Base-by-base conservation (phyloP, 2,888 invertebrate species). In the Mythimna lalbum region DNA sequence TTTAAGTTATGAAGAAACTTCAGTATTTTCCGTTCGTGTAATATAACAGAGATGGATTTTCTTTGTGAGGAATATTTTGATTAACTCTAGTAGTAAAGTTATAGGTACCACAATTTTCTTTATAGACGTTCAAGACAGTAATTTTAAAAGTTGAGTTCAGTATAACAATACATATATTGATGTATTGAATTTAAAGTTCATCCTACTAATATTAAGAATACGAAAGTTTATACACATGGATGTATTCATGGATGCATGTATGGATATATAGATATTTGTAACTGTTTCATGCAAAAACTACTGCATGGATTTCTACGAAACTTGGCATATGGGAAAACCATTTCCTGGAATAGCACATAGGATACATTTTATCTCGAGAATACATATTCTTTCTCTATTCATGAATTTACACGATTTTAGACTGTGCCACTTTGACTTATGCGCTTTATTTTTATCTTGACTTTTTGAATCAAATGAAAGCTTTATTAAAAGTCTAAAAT, bases 391-490 rank as follows among this genome's bases (percentile, higher is more conserved):
- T 49, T 52, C 36, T 65, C 49, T 47, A 63, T 73, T 67, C 63
- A 56, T 59, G 50, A 57, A 55, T 69, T 50, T 74, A 67, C 47
- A 57, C 43, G 39, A 47, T 69, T 69, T 56, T 50, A 59, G 57
- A 77, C 62, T 69, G 69, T 69, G 69, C 57, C n/a, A 69, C 17
- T 74, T 50, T 57, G 27, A 73, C 3, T 79, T 55, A 64, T 69
- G 50, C 33, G 1, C 43, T 57, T 64, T 53, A 49, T 59, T 10
- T 27, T n/a, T 55, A 75, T 21, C 21, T 56, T 6, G 56, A 77
- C 49, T 66, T 72, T 72, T 72, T 61, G 78, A 77, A 72, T 62
- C 19, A 21, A 2, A 65, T 62, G 12, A 52, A 52, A 76, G 21
- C 5, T 63, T 59, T 27, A 55, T 21, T 27, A 12, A 39, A 55